Base-by-base conservation (phyloP, 2,888 invertebrate genomes). In the Antitype chi region DNA sequence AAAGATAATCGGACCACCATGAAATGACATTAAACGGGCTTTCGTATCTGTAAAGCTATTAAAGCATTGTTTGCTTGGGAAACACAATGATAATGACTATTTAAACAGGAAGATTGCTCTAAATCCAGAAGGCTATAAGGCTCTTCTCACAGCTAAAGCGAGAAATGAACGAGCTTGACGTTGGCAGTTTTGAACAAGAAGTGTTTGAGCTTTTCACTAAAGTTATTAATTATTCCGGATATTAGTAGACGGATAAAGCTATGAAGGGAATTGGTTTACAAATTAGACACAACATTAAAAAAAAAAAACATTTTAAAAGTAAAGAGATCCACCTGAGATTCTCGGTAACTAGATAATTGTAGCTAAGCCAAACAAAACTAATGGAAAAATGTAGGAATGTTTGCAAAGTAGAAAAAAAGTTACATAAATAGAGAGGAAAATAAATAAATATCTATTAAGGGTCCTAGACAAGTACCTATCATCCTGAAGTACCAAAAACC, bases 31-130 rank as follows among this genome's bases (percentile, higher is more conserved):
- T 85, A 70, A 72, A 49, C 68, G 47, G n/a, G 52, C n/a, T 59
- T 69, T 72, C 55, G 70, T 80, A 80, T 86, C 81, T 80, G 49
- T 63, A 66, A 73, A 64, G 78, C 78, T 74, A 70, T 85, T 85
- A 79, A 78, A 67, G 68, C 72, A 73, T 84, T 87, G 84, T 87
- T 87, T 84, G 68, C 64, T 57, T 71, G 47, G 73, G 72, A 73
- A 74, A 69, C 75, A 81, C 80, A 85, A 76, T 84, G 78, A 84
- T 87, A 85, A 84, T 85, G 79, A 81, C 76, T 76, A 78, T 85
- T 87, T 81, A 85, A 87, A 81, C 68, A 85, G 43, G 73, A 66
- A 81, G 74, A 85, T 81, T 78, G 69, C 72, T 70, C 64, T 74
- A 70, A 78, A 71, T 76, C 59, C 67, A 66, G 64, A 73, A 32